These are phyloP conservation scores for Byasa hedistus DNA, from an alignment of 2,888 invertebrate genomes.

Conservation along the genomic window DNA sequence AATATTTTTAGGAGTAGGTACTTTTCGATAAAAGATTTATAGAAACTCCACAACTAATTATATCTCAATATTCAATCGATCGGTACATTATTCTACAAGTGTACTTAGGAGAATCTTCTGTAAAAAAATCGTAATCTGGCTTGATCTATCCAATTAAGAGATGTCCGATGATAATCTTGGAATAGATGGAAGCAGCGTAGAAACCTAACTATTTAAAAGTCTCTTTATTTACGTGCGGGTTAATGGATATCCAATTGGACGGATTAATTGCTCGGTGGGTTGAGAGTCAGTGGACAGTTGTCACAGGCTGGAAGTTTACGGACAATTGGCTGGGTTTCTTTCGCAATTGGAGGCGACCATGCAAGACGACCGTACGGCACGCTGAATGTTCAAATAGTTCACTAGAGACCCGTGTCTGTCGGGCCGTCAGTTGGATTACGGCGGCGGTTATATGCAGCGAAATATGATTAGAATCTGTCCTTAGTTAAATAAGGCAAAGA, in stretches of 20 bases:
- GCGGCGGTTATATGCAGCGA: not conserved
- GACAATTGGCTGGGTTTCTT: conserved; percentile 38
- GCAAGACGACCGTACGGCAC: conserved; percentile 30
- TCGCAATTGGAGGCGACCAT: conserved; percentile 36
- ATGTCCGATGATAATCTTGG: conserved; percentile 18
- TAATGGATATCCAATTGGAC: conserved; percentile 58
- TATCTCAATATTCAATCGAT: not conserved
- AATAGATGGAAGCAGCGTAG: conserved; percentile 9
- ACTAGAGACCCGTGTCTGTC: not conserved
- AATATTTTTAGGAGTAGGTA: not conserved
- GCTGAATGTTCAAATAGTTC: conserved; percentile 21
- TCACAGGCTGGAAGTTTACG: conserved; percentile 35
- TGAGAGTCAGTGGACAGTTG: conserved; percentile 33
- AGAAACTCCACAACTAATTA: not conserved
- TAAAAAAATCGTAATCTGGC: not conserved
- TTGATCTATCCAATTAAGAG: conserved; percentile 11
- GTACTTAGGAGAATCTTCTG: not conserved
- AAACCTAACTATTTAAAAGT: conserved; percentile 22
- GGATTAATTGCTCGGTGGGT: conserved; percentile 61
- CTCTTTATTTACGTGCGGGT: conserved; percentile 31
- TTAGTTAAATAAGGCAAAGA: not conserved
- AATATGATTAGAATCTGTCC: not conserved
- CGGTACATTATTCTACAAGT: not conserved
- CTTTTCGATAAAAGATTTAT: not conserved
- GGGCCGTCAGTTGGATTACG: conserved; percentile 2